A percentile compares a stretch with the other conserved stretches of the same genome.
Conservation (phyloP, 1,140 invertebrate genomes). For the Pseudomyrmex gracilis region DNA sequence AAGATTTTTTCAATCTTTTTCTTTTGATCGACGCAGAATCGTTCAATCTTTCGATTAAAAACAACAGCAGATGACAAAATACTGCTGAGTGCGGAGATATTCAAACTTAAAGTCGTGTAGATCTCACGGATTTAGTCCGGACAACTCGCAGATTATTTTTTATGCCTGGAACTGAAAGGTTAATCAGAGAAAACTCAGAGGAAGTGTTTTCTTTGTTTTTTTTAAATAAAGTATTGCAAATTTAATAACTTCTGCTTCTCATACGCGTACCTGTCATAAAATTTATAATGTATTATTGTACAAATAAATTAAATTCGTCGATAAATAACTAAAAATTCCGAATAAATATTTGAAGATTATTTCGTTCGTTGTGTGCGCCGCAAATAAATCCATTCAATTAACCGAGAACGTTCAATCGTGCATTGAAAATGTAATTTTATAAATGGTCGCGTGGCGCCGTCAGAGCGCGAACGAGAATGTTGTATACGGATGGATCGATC, state of each 20-base stretch:
- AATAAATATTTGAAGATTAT: slow-evolving; percentile 39
- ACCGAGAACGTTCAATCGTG: slow-evolving; percentile 31
- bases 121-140: too few relatives aligned
- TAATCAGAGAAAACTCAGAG: too few relatives aligned
- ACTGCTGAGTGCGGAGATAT: too few relatives aligned
- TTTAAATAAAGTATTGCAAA: not conserved
- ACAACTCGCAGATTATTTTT: too few relatives aligned
- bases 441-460: slow-evolving; percentile 52
- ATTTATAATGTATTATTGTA: too few relatives aligned
- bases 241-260: not conserved
- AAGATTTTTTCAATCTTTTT: too few relatives aligned
- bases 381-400: slow-evolving; percentile 52
- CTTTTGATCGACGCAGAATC: too few relatives aligned
- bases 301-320: not conserved
- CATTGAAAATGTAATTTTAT: slow-evolving; percentile 60
- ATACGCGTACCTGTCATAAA: too few relatives aligned
- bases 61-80: too few relatives aligned
- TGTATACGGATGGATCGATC: slow-evolving; percentile 54
- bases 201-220: not conserved
- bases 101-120: too few relatives aligned
- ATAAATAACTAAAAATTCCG: slow-evolving; percentile 5
- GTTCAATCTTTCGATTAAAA: too few relatives aligned
- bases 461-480: slow-evolving; percentile 33
- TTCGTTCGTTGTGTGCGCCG: not conserved
- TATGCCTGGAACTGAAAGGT: too few relatives aligned